Evolutionary conservation across 2,113 vertebrate species (phyloP).

Genomic region (Odontesthes bonariensis): DNA sequence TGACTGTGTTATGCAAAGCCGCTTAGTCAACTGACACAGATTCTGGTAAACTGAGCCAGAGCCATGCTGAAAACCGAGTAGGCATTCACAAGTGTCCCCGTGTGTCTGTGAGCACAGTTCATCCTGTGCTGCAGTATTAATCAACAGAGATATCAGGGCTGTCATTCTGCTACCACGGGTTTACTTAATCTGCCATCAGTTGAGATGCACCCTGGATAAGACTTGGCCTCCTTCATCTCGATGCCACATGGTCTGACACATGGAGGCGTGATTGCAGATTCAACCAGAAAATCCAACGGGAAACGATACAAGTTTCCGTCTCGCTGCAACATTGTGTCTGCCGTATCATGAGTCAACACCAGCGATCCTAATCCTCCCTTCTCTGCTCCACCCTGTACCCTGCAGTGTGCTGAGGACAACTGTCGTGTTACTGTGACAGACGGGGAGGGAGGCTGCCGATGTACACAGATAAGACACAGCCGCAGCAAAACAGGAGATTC

Average conservation of each 20-base stretch:
- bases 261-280: not conserved
- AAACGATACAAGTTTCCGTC: not conserved
- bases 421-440: slow-evolving; percentile 14
- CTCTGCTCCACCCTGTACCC: not conserved
- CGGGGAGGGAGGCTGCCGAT: slow-evolving; percentile 6
- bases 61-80: slow-evolving; percentile 55
- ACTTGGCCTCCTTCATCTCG: slow-evolving; percentile 23
- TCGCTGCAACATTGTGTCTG: not conserved
- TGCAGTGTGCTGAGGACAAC: slow-evolving; percentile 20
- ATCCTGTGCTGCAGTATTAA: slow-evolving; percentile 53
- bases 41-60: slow-evolving; percentile 60
- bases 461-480: slow-evolving; percentile 6
- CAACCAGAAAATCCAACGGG: not conserved
- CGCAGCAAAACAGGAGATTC: slow-evolving; percentile 1
- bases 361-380: slow-evolving; percentile 18
- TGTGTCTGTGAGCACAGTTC: slow-evolving; percentile 35
- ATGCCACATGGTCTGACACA: slow-evolving; percentile 9
- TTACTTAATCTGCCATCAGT: slow-evolving; percentile 35
- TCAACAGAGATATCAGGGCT: slow-evolving; percentile 55
- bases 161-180: slow-evolving; percentile 25
- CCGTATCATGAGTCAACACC: slow-evolving; percentile 10
- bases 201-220: slow-evolving; percentile 9
- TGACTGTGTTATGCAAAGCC: slow-evolving; percentile 65
- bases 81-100: slow-evolving; percentile 54
- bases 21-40: slow-evolving; percentile 73